Evolutionary conservation across 2,113 vertebrate species (phyloP), one percentile per base, ranked within the genome.

Genomic region (Balaeniceps rex): DNA sequence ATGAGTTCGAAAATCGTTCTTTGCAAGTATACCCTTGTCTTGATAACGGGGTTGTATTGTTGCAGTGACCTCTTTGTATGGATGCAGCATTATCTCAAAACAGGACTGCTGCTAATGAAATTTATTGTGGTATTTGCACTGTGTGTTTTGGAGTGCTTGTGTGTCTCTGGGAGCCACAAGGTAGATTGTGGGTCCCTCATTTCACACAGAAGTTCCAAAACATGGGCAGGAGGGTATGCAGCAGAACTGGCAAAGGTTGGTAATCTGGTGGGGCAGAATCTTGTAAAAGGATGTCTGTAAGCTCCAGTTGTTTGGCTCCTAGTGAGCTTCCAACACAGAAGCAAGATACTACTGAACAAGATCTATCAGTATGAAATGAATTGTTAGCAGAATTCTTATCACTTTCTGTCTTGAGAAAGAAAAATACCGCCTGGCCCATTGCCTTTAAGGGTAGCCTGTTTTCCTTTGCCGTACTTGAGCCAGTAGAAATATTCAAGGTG

Each of bases 341-440:
- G 16, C 21, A 38, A 47, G 29, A 23, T 36, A 19, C 21, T 65
- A 14, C 64, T 70, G 81, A 57, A 15, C 40, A 40, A 3, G 15
- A 11, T 25, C 24, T 40, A 11, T 21, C 11, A 24, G 18, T 47
- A 29, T 55, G 58, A 64, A 68, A 23, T 24, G 4, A 86, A 58
- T 11, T 54, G 25, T n/a, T 90, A 34, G 22, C 14, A 70, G 65
- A 79, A 70, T 57, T 86, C 38, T 72, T 55, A 82, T 4, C 7
- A 19, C 21, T 19, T 88, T 85, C 44, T 79, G 51, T 71, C 70
- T 54, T 33, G 65, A 63, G 70, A 49, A 71, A 11, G 64, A 36
- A 72, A 34, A 76, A 13, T 42, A 24, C 33, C 0, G 0, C 7
- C 2, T 2, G 34, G 22, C 54, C 40, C 0, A 0, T 34, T 63